Base-by-base conservation (phyloP, 2,113 vertebrate species). In the Cynocephalus volans region DNA sequence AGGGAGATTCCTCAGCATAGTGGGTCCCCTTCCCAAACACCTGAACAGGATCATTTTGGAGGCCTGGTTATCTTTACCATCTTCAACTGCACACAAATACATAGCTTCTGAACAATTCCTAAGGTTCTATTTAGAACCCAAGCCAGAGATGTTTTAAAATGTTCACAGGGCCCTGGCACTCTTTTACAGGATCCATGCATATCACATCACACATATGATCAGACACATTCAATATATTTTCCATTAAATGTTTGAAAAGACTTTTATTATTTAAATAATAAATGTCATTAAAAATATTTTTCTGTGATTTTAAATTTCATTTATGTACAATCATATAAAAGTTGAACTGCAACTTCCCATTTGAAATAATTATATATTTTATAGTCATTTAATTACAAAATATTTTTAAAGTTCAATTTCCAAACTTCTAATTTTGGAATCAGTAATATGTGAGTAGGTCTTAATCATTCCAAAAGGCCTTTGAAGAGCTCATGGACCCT, bases 351-450 rank as follows among this genome's bases (percentile, higher is more conserved):
- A 96, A 54, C 72, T 50, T 19, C 24, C 45, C 11, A 36, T 26
- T 73, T 88, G 58, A 50, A 93, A 88, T 41, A 41, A 85, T 65
- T 19, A 73, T 31, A 62, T 18, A 41, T 33, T 82, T 70, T 69
- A 24, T 67, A 54, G 83, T 36, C 50, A 64, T 62, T 77, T 92
- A 50, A 62, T 76, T 69, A 72, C 45, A 95, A 54, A 62, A 21
- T 31, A 4, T 50, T 70, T 91, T 93, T 72, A 48, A 96, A 89
- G 52, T 60, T 96, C 80, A 92, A 62, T 62, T n/a, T 72, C 67
- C 36, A 82, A 94, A 94, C 17, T 92, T 94, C 41, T 65, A 56
- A 50, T 84, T 93, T 89, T 70, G 52, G 28, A 90, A 90, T 52
- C 90, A 50, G 41, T 70, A 83, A 65, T 21, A 58, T 5, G 58